Conservation (phyloP, 2,888 invertebrate genomes). For the Ectemnius cavifrons region DNA sequence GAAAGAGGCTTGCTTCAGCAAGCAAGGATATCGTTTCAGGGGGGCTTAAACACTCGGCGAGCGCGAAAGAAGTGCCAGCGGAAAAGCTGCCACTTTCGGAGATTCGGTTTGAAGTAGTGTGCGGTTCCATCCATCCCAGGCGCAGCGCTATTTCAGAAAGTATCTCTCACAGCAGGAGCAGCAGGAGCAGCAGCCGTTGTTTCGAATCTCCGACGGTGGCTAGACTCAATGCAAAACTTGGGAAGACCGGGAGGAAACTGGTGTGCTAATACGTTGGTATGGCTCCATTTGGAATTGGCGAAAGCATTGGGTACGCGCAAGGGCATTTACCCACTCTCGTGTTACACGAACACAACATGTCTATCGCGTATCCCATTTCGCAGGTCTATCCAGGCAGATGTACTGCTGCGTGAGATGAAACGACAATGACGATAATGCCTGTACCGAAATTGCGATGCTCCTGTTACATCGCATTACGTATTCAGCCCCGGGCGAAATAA, state of each 20-base stretch:
- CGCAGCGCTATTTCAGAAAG: too few relatives aligned
- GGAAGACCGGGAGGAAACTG: too few relatives aligned
- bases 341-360: conserved; percentile 23
- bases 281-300: too few relatives aligned
- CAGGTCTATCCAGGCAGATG: conserved; percentile 26
- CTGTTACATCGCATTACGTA: conserved; percentile 1
- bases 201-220: too few relatives aligned
- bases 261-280: too few relatives aligned
- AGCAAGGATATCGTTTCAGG: conserved; percentile 8
- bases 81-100: not conserved
- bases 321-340: conserved; percentile 27
- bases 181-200: too few relatives aligned
- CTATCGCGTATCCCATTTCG: conserved; percentile 27
- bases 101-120: conserved; percentile 5
- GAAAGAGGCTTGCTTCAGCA: not conserved
- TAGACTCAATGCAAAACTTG: too few relatives aligned
- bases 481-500: not conserved
- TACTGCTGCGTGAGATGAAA: conserved; percentile 18
- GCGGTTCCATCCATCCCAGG: conserved; percentile 31
- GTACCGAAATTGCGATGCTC: conserved; percentile 23
- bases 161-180: too few relatives aligned
- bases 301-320: too few relatives aligned
- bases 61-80: not conserved
- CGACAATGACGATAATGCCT: conserved; percentile 12
- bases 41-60: conserved; percentile 7